Base-by-base conservation (phyloP, 1,140 invertebrate species). In the Manduca sexta region DNA sequence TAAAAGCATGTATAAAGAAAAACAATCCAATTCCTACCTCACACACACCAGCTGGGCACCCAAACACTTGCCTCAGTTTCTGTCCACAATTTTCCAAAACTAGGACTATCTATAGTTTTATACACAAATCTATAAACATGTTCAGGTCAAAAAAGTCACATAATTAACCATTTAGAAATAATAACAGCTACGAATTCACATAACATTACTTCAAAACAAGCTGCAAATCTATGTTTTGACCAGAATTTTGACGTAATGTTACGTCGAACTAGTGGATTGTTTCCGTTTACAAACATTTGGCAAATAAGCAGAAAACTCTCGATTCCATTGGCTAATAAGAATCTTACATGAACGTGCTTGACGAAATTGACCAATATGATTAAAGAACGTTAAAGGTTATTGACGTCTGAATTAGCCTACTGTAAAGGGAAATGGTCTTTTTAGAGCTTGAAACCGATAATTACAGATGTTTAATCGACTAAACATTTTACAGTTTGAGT, bases 221-320 rank as follows among this genome's bases (percentile, higher is more conserved):
- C 49, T 40, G 38, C 30, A 56, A 60, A 52, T 52, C 31, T 60
- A 66, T 77, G 71, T 77, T 77, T 77, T 74, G 66, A 58, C 61
- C 58, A 74, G 63, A 59, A 60, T 74, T 74, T 77, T 49, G 34
- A 21, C 53, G 44, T 45, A 4, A 43, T 43, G 13, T 49, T 62
- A 58, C 46, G 52, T 61, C 52, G 49, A 53, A 60, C 54, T 57
- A 54, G 49, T 49, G 39, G 21, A 26, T 49, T 45, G 42, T 53
- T 58, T 58, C 39, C 29, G 15, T 40, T 56, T 45, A 46, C 11
- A 42, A 21, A 31, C 54, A 51, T 26, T 45, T 55, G 37, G 49
- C 43, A 58, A 34, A 43, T 55, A 62, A 56, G 53, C 49, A 43
- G 54, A 34, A 64, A 64, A 43, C 41, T 26, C 39, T 11, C 15